Base-by-base conservation (phyloP, 2,113 vertebrate genomes). In the Lethenteron camtschaticum region DNA sequence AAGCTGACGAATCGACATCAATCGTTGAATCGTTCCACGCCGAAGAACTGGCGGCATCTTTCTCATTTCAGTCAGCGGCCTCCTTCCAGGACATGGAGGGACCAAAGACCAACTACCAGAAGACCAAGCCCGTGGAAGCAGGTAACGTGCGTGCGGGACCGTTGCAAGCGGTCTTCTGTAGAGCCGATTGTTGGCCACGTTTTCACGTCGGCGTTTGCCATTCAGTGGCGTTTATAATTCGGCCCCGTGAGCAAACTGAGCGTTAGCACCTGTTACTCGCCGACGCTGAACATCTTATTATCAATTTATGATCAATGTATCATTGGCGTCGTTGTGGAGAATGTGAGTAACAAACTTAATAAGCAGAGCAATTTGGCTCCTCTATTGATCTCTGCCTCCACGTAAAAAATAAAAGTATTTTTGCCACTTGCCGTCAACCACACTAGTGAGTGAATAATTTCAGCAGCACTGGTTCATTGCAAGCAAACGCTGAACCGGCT, bases 71-170 rank as follows among this genome's bases (percentile, higher is more conserved):
- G 90, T 87, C 78, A 1, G 91, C 90, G 20, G 79, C 77, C 2
- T 80, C 82, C 69, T 96, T 90, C 73, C 77, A 72, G 12, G 86
- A 91, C 56, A 86, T 90, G 80, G 81, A 87, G 73, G 80, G 81
- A 2, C 86, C 88, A 0, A 72, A 82, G 2, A 82, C 86, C 10
- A 79, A 84, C 0, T 89, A 92, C 70, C 78, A 87, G 78, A 95
- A 87, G 76, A 89, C 85, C 0, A 80, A 77, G 68, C 86, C 87
- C 0, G 10, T 81, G 69, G 91, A 95, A 76, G 82, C 87, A 68
- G 84, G 91, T 95, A 70, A 82, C 41, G 41, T 41, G 41, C 1
- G 86, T 81, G 2, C 57, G 16, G 24, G 9, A 24, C 9, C 7
- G 9, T 55, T 4, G 9, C 12, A 58, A 14, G 9, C 24, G 56